A percentile compares a stretch with the other conserved stretches of the same genome.
Conservation (phyloP, 2,797 vertebrate genomes). For the Sylvia borin region DNA sequence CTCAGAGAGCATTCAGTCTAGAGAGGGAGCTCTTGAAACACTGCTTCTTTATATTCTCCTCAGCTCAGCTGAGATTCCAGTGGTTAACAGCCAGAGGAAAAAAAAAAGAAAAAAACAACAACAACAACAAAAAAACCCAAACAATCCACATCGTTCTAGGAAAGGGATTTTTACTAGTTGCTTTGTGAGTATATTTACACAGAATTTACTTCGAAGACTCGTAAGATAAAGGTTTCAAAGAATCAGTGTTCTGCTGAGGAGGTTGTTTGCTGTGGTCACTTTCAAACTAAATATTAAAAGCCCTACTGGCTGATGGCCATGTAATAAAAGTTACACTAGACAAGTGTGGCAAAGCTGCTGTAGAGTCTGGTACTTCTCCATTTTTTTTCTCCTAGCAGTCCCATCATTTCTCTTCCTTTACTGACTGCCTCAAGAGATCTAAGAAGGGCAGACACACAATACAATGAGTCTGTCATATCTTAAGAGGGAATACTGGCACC, state of each 20-base stretch:
- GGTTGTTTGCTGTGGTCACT: not conserved
- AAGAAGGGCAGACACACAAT: not conserved
- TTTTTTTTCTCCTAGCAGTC: not conserved
- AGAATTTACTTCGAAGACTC: not conserved
- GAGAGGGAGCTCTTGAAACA: not conserved
- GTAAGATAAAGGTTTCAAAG: not conserved
- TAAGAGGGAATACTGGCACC: accelerated
- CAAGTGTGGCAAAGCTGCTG: not conserved
- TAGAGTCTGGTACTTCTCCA: not conserved
- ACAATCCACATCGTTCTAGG: not conserved
- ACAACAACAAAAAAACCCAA: too few relatives aligned
- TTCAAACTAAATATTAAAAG: not conserved
- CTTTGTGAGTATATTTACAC: not conserved
- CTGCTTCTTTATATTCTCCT: not conserved
- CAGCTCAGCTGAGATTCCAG: not conserved
- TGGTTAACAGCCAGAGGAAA: accelerated
- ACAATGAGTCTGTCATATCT: accelerated
- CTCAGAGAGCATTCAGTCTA: not conserved
- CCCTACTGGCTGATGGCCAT: not conserved
- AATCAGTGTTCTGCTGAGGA: not conserved
- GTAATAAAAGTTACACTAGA: not conserved
- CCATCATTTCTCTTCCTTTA: not conserved
- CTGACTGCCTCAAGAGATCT: not conserved
- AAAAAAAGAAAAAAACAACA: accelerated
- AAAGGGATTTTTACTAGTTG: not conserved